Evolutionary conservation across 2,888 invertebrate species (phyloP).

Genomic region (Rhyacophila evoluta): DNA sequence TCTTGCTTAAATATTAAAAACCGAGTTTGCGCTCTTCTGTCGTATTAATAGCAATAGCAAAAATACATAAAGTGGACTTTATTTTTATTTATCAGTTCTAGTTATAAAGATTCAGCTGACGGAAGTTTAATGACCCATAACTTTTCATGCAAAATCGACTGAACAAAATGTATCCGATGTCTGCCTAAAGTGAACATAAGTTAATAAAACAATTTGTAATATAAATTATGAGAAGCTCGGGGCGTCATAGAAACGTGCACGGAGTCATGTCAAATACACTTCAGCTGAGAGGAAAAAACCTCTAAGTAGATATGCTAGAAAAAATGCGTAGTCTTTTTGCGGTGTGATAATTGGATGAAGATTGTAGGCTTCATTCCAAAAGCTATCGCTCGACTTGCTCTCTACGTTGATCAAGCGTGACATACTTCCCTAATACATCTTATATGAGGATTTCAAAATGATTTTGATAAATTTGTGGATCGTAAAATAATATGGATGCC

Average conservation of each 20-base stretch:
- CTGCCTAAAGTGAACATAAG: conserved; percentile 6
- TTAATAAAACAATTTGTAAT: conserved; percentile 45
- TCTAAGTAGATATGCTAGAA: conserved; percentile 15
- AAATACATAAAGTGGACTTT: not conserved
- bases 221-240: conserved; percentile 38
- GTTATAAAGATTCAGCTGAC: not conserved
- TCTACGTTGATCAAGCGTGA: conserved; percentile 37
- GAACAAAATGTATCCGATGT: conserved; percentile 28
- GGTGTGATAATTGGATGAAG: conserved; percentile 51
- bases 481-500: too few species aligned
- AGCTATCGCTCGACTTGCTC: conserved; percentile 23
- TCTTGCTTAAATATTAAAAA: not conserved
- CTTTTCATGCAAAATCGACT: conserved; percentile 33
- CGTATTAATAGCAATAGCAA: not conserved
- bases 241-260: conserved; percentile 32
- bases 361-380: conserved; percentile 41
- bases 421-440: conserved; percentile 25
- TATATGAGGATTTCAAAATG: not conserved
- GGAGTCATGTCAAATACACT: conserved; percentile 17
- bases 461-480: not conserved
- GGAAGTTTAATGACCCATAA: conserved; percentile 34
- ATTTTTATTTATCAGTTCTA: not conserved
- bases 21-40: not conserved
- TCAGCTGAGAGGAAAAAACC: conserved; percentile 26
- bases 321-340: conserved; percentile 45